These are phyloP conservation scores for Drosophila tripunctata DNA, from an alignment of 2,888 invertebrate genomes.

Conservation along the genomic window DNA sequence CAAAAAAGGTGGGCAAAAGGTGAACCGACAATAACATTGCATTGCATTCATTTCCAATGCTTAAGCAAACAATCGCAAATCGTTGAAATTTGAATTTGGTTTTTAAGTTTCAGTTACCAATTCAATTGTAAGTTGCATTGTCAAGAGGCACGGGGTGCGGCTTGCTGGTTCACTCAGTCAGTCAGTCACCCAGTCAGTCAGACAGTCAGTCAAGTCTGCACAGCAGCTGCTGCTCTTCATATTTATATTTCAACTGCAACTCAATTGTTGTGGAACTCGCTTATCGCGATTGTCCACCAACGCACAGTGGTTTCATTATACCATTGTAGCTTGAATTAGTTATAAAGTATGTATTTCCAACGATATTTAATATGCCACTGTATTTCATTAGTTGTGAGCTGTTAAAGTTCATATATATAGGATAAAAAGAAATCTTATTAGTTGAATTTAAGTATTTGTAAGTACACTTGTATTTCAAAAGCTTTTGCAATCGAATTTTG, in stretches of 20 bases:
- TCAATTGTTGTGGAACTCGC: slow-evolving; percentile 10
- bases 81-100: slow-evolving; percentile 24
- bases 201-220: slow-evolving; percentile 5
- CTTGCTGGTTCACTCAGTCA: slow-evolving; percentile 15
- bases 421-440: too few relatives aligned
- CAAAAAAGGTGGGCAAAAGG: slow-evolving; percentile 41
- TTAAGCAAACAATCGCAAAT: slow-evolving; percentile 56
- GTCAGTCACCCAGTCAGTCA: slow-evolving; percentile 17
- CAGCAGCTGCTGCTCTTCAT: slow-evolving; percentile 47
- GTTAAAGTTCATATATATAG: too few relatives aligned
- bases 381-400: too few relatives aligned
- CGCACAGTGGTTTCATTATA: background rate
- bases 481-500: background rate
- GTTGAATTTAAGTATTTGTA: too few relatives aligned
- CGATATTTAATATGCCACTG: too few relatives aligned
- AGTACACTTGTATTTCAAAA: too few relatives aligned
- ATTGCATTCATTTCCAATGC: slow-evolving; percentile 65
- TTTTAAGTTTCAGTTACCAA: slow-evolving; percentile 5
- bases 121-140: slow-evolving; percentile 16
- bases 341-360: too few relatives aligned
- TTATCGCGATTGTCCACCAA: slow-evolving; percentile 42
- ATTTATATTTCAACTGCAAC: slow-evolving; percentile 31
- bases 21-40: slow-evolving; percentile 26
- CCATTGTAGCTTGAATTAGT: too few relatives aligned
- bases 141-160: slow-evolving; percentile 31